Evolutionary conservation across 2,797 vertebrate species (phyloP).

Genomic region (Hemibagrus guttatus): DNA sequence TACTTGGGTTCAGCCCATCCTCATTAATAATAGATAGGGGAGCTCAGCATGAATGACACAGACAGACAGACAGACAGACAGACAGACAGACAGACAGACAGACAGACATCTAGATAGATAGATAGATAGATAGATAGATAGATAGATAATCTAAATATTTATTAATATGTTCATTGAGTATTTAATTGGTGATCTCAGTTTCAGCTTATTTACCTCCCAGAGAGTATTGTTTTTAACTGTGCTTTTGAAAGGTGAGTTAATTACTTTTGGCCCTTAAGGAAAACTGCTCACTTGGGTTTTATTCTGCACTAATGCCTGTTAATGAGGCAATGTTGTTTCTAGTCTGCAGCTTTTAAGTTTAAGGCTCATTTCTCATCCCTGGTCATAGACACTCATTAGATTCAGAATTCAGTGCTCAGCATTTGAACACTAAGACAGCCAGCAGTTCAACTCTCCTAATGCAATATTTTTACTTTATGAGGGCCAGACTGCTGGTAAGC

Average conservation of each 20-base stretch:
- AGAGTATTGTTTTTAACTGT: conserved; percentile 27
- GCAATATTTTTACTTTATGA: not conserved
- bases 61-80: too few species aligned
- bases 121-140: not conserved
- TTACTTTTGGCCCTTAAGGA: conserved; percentile 13
- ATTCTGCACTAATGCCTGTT: conserved; percentile 32
- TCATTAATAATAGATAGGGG: not conserved
- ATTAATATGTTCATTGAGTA: not conserved
- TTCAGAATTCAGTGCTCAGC: conserved; percentile 29
- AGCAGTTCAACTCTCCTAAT: too few species aligned
- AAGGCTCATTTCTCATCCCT: conserved; percentile 22
- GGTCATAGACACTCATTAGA: conserved; percentile 46
- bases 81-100: too few species aligned
- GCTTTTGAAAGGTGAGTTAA: conserved; percentile 24
- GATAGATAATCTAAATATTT: not conserved
- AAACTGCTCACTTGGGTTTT: conserved; percentile 30
- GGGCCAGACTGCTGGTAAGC: not conserved
- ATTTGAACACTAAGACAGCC: not conserved
- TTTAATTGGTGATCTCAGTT: not conserved
- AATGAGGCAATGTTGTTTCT: conserved; percentile 47
- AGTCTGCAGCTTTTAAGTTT: conserved; percentile 37
- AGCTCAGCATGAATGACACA: not conserved
- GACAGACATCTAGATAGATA: not conserved
- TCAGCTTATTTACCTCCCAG: not conserved
- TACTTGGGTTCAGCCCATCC: not conserved